phyloP scores from a whole-genome alignment of 2,888 invertebrate genomes.

The Watsonalla binaria region DNA sequence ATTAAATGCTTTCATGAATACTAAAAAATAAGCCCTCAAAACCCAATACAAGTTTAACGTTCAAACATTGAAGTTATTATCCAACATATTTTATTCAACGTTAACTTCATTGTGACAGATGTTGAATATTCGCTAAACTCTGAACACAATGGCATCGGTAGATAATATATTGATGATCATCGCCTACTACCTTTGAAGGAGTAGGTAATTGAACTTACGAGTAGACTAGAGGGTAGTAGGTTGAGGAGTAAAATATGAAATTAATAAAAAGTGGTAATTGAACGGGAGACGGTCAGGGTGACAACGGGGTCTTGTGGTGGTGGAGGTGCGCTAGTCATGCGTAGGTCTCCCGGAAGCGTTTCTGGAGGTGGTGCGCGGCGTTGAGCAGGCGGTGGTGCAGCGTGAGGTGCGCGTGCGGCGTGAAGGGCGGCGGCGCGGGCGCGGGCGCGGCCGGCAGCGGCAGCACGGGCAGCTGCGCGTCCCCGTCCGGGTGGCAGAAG shows the following conservation, averaged over 20 bases:
- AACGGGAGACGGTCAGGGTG: conserved; percentile 35
- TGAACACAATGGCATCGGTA: no score
- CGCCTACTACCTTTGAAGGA: no score
- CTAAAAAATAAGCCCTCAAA: no score
- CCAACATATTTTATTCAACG: no score
- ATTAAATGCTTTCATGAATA: neutral
- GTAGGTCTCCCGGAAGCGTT: conserved; percentile 84
- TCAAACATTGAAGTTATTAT: neutral
- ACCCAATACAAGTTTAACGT: neutral
- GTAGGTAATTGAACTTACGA: no score
- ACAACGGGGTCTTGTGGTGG: conserved; percentile 30
- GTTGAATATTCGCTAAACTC: no score
- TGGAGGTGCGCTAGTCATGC: conserved; percentile 68
- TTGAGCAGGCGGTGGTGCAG: conserved; percentile 80
- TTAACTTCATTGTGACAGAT: no score
- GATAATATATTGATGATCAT: no score
- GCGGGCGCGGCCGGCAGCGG: conserved; percentile 61
- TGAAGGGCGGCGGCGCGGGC: conserved; percentile 57
- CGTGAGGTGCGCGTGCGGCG: conserved; percentile 64
- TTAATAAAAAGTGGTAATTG: conserved; percentile 12
- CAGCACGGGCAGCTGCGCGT: conserved; percentile 70
- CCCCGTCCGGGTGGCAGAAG: conserved; percentile 86
- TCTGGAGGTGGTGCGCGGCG: conserved; percentile 85
- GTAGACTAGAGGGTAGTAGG: no score
- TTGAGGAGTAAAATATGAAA: no score